phyloP scores from a whole-genome alignment of 30 jellyfish, hydroid and myxozoan species.

The Rhopilema esculentum region DNA sequence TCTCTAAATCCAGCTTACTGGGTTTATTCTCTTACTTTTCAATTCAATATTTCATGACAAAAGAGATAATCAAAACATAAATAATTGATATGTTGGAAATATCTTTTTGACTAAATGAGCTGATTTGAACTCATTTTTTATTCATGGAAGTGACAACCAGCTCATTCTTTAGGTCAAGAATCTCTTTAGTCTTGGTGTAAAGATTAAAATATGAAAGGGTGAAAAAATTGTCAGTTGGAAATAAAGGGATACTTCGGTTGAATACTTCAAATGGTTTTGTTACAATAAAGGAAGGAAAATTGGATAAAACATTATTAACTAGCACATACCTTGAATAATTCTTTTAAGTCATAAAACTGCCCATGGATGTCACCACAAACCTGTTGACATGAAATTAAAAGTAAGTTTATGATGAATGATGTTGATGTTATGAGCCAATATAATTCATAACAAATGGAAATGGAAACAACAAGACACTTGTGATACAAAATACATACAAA shows the following conservation, averaged over 20 bases:
- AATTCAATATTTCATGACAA: not conserved
- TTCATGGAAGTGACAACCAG: not conserved
- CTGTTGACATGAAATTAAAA: constrained; percentile 18
- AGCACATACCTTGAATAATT: constrained; percentile 82
- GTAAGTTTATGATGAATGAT: no score
- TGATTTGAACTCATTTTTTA: not conserved
- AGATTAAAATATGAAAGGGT: not conserved
- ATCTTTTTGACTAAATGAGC: not conserved
- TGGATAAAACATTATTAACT: no score
- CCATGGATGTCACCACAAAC: constrained; percentile 99
- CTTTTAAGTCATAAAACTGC: constrained; percentile 96
- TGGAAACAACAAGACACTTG: no score
- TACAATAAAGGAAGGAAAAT: no score
- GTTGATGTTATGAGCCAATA: no score
- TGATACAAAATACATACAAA: no score
- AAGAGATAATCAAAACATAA: not conserved
- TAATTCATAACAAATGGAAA: no score
- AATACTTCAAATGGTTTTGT: no score
- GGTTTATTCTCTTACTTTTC: not conserved
- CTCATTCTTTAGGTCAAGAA: not conserved
- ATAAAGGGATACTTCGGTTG: no score
- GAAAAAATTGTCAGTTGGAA: no score
- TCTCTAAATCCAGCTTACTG: not conserved
- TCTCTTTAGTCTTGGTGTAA: no score
- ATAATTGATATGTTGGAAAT: not conserved